A percentile compares a stretch with the other conserved stretches of the same genome.
phyloP scores from a whole-genome alignment of 2,888 invertebrate species.

The Cataglyphis rosenhaueri region DNA sequence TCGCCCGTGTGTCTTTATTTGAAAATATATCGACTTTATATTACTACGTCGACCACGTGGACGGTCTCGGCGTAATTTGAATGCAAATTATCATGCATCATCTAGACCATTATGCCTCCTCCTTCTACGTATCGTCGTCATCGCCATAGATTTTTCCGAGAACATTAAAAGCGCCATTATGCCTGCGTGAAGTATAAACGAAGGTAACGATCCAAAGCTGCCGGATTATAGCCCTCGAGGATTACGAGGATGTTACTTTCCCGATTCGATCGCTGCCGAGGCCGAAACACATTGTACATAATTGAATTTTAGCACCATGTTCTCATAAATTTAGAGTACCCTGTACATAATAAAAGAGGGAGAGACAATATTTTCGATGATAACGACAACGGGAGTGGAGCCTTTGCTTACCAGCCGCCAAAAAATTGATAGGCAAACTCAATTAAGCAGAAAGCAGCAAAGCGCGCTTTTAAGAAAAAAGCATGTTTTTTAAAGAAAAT shows the following conservation, averaged over 20 bases:
- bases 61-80: constrained; percentile 35
- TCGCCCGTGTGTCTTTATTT: constrained; percentile 12
- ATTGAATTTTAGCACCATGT: constrained; percentile 43
- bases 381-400: background rate
- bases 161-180: constrained; percentile 48
- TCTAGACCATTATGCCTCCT: constrained; percentile 47
- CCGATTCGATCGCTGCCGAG: constrained; percentile 39
- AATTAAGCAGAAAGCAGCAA: constrained; percentile 9
- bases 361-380: constrained; percentile 17
- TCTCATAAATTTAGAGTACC: constrained; percentile 24
- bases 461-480: background rate
- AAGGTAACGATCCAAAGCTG: constrained; percentile 39
- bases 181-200: constrained; percentile 41
- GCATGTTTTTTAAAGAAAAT: background rate
- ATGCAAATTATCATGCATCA: constrained; percentile 48
- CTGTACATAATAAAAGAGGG: background rate
- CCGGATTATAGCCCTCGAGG: constrained; percentile 39
- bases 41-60: constrained; percentile 13
- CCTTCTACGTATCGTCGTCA: constrained; percentile 23
- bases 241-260: constrained; percentile 34
- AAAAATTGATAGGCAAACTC: constrained; percentile 19
- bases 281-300: constrained; percentile 32
- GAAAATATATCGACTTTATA: constrained; percentile 35
- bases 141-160: constrained; percentile 43
- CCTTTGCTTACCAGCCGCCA: background rate